phyloP scores from a whole-genome alignment of 64 coral and sea anemone species.

The Hydrozoanthus tunicans region DNA sequence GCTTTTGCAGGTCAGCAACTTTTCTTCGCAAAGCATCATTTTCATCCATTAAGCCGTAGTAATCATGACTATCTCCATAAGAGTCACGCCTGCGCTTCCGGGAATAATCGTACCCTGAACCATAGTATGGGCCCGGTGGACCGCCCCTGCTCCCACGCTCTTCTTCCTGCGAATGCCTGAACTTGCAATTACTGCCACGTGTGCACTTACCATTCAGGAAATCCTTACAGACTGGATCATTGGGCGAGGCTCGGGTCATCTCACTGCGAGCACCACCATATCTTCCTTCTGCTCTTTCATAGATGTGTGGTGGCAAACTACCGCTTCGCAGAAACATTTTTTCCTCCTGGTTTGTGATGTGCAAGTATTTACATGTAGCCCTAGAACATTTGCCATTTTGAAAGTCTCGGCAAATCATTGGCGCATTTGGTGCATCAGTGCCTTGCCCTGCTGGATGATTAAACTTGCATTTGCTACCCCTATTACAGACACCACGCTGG shows the following conservation, averaged over 20 bases:
- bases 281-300: constrained; percentile 42
- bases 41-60: constrained; percentile 81
- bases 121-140: constrained; percentile 43
- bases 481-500: constrained; percentile 91
- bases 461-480: constrained; percentile 95
- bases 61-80: constrained; percentile 67
- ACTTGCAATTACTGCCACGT: constrained; percentile 81
- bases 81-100: constrained; percentile 82
- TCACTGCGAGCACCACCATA: constrained; percentile 38
- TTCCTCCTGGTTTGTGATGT: constrained; percentile 87
- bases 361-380: constrained; percentile 92
- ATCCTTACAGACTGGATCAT: constrained; percentile 91
- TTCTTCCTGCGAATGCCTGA: constrained; percentile 80
- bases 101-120: constrained; percentile 64
- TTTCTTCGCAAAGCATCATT: constrained; percentile 87
- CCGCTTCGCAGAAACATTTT: constrained; percentile 89
- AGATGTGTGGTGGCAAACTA: constrained; percentile 67
- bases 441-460: constrained; percentile 90
- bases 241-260: constrained; percentile 65
- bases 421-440: constrained; percentile 75
- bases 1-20: constrained; percentile 94
- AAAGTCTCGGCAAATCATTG: constrained; percentile 98
- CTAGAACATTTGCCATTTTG: constrained; percentile 96
- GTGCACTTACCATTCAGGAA: constrained; percentile 94
- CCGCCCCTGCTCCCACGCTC: constrained; percentile 47